Evolutionary conservation across 1,140 invertebrate genomes (phyloP).

Genomic region (Tetramorium simillimum): DNA sequence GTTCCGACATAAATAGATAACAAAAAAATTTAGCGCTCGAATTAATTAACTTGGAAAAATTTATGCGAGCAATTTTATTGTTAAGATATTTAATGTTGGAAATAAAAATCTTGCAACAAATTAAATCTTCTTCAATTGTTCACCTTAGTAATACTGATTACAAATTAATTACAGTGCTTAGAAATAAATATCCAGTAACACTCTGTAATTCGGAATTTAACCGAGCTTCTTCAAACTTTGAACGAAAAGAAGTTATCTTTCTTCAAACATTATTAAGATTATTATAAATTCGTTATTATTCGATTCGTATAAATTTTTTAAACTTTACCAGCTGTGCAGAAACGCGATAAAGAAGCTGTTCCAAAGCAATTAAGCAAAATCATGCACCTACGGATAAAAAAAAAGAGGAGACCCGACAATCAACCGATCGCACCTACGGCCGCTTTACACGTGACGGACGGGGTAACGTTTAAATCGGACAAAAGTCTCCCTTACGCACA

Average conservation of each 20-base stretch:
- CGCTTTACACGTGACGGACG: conserved; percentile 30
- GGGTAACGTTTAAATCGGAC: conserved; percentile 69
- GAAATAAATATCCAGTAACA: neutral
- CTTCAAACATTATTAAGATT: too few species aligned
- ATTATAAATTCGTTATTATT: too few species aligned
- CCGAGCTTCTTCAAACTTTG: neutral
- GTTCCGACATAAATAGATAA: neutral
- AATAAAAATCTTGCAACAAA: neutral
- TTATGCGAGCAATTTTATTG: neutral
- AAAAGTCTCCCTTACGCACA: conserved; percentile 65
- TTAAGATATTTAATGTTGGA: neutral
- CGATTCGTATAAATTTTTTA: neutral
- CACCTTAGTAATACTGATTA: neutral
- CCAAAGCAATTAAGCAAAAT: conserved; percentile 24
- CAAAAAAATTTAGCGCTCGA: neutral
- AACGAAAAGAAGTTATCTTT: neutral
- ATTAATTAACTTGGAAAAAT: neutral
- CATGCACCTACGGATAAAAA: neutral
- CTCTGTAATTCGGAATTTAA: neutral
- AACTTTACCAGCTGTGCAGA: neutral
- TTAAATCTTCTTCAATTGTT: neutral
- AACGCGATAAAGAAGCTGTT: neutral
- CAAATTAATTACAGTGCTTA: neutral
- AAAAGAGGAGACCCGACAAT: conserved; percentile 9
- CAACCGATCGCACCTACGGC: conserved; percentile 45